Percentiles rank a stretch among this genome's conserved stretches.
phyloP scores from a whole-genome alignment of 2,888 invertebrate species.

The Noctua fimbriata region DNA sequence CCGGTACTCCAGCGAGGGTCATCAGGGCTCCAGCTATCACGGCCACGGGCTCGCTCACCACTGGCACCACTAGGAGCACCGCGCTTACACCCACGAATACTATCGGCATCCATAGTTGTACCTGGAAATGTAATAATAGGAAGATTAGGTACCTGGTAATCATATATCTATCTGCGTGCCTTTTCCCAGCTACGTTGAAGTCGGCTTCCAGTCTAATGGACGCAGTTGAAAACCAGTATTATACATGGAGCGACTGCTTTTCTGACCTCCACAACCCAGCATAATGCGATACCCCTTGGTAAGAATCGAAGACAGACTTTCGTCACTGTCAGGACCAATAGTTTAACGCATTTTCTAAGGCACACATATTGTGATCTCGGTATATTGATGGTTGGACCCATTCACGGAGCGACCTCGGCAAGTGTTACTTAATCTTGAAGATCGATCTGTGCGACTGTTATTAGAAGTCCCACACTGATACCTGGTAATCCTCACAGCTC shows the following conservation, averaged over 20 bases:
- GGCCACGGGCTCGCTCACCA: conserved; percentile 94
- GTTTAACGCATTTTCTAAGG: not conserved
- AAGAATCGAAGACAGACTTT: too few relatives aligned
- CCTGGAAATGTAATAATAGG: conserved; percentile 85
- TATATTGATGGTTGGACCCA: not conserved
- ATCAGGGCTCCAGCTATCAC: conserved; percentile 95
- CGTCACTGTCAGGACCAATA: not conserved
- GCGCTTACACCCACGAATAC: conserved; percentile 94
- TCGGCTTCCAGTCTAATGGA: not conserved
- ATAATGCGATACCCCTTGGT: not conserved
- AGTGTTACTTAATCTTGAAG: not conserved
- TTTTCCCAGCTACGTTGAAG: not conserved
- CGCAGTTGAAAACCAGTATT: not conserved
- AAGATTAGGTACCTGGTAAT: not conserved
- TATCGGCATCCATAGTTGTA: conserved; percentile 93
- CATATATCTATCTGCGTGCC: not conserved
- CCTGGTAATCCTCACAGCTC: not conserved
- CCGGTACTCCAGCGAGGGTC: conserved; percentile 95
- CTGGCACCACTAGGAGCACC: conserved; percentile 95
- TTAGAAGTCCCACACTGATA: not conserved
- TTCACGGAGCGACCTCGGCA: not conserved
- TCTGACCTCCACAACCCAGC: not conserved
- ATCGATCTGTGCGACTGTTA: not conserved
- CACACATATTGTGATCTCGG: too few relatives aligned
- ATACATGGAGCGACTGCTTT: not conserved